Percentiles rank a stretch among this genome's conserved stretches.
These are phyloP conservation scores for Miltochrista miniata DNA, from an alignment of 2,888 invertebrate genomes.

Conservation along the genomic window DNA sequence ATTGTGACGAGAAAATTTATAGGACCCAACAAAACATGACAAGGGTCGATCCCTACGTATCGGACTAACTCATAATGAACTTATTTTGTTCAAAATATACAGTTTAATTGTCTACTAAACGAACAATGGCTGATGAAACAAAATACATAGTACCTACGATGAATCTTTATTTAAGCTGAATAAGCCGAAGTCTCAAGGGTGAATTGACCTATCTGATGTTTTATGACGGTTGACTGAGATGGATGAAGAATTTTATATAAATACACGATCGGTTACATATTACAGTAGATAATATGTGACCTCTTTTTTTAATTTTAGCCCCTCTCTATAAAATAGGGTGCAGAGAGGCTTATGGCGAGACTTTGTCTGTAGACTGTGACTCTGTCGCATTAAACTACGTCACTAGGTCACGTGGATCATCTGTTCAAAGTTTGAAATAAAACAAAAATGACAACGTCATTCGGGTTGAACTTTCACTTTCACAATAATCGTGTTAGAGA, in stretches of 20 bases:
- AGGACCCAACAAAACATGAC: slow-evolving; percentile 34
- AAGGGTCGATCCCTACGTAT: slow-evolving; percentile 47
- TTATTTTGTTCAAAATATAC: slow-evolving; percentile 47
- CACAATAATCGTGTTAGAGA: too few species aligned
- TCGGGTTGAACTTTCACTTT: too few species aligned
- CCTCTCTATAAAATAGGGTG: too few species aligned
- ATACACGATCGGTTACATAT: too few species aligned
- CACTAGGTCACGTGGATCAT: too few species aligned
- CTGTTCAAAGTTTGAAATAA: too few species aligned
- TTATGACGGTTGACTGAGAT: background rate
- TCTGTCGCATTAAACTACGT: too few species aligned
- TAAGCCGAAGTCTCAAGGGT: background rate
- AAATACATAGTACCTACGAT: slow-evolving; percentile 1
- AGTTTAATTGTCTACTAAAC: slow-evolving; percentile 38
- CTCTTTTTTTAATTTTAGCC: too few species aligned
- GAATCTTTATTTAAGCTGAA: background rate
- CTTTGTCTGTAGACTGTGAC: too few species aligned
- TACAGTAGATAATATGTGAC: background rate
- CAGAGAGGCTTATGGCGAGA: background rate
- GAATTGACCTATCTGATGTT: background rate
- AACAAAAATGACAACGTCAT: too few species aligned
- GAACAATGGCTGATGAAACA: slow-evolving; percentile 5
- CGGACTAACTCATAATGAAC: slow-evolving; percentile 52
- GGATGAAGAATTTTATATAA: background rate
- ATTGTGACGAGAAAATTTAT: slow-evolving; percentile 37